phyloP scores from a whole-genome alignment of 2,888 invertebrate genomes.

The Auanema freiburgensis region DNA sequence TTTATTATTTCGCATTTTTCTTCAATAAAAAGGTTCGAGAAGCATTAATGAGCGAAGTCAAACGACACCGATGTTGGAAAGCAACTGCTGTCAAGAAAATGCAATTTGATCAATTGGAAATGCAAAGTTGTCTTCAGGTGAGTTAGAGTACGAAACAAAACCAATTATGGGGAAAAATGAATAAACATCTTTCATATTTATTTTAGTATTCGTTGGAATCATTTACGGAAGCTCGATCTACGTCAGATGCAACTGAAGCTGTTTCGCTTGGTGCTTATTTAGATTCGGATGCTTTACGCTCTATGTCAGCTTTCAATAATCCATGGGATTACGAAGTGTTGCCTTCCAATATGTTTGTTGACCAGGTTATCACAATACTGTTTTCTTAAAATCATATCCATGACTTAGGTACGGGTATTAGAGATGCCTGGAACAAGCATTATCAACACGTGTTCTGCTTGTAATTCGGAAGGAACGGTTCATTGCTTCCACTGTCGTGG shows the following conservation, averaged over 20 bases:
- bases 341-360: conserved; percentile 53
- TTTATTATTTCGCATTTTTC: neutral
- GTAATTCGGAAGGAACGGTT: conserved; percentile 55
- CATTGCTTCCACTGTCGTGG: conserved; percentile 64
- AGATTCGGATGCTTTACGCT: conserved; percentile 11
- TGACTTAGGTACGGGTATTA: conserved; percentile 50
- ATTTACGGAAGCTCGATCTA: conserved; percentile 61
- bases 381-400: neutral
- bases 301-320: conserved; percentile 24
- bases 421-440: conserved; percentile 56
- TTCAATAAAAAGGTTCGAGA: conserved; percentile 41
- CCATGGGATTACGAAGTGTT: conserved; percentile 63
- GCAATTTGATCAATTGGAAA: conserved; percentile 56
- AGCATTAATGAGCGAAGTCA: conserved; percentile 49
- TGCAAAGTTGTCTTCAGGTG: conserved; percentile 42
- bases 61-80: conserved; percentile 48
- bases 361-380: too few relatives aligned
- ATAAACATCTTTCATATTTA: neutral
- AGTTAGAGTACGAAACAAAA: conserved; percentile 1
- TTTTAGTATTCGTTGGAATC: conserved; percentile 26
- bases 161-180: neutral
- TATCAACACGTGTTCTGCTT: conserved; percentile 54
- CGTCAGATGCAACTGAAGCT: conserved; percentile 57
- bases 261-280: conserved; percentile 15
- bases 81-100: conserved; percentile 55